Evolutionary conservation across 1,140 invertebrate genomes (phyloP), one percentile per base, ranked within the genome.

Genomic region (Caenorhabditis briggsae): DNA sequence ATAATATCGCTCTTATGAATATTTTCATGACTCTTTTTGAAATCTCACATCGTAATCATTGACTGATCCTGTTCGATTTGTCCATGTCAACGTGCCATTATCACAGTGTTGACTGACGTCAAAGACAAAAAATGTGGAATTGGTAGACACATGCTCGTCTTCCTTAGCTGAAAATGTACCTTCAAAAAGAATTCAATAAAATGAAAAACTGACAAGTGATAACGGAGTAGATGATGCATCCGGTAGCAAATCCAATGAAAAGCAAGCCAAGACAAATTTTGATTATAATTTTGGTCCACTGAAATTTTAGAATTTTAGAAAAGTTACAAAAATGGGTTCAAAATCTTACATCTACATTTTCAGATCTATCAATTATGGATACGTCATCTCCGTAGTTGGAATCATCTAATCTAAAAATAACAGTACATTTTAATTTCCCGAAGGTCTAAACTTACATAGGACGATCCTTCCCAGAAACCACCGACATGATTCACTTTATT

Each of bases 81-180:
- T 50, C 70, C 70, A 78, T 23, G 70, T 78, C 46, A 78, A 78
- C 14, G 70, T 78, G n/a, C 70, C 70, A 78, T 78, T 78, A 41
- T 78, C 70, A 50, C 70, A 78, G 14, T 78, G 46, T 78, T 78
- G 70, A 53, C 70, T 78, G 46, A 78, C 46, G 46, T 78, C 70
- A 50, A 18, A 78, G n/a, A 41, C 43, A 14, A 78, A 78, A 11
- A 78, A 78, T 12, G 70, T 23, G 11, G 70, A 78, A 11, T 78
- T 78, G 50, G 33, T 50, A 2, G 70, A 41, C 18, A 46, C 70
- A 23, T 78, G 70, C 23, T 5, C 3, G 18, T 78, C 48, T 53
- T 78, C 70, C 12, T 78, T 46, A 14, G 70, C 70, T 78, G n/a
- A 23, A 78, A 78, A 78, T 12, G 50, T 2, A 23, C 0, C 9